phyloP scores from a whole-genome alignment of 2,113 vertebrate genomes.

The Syngnathus floridae region DNA sequence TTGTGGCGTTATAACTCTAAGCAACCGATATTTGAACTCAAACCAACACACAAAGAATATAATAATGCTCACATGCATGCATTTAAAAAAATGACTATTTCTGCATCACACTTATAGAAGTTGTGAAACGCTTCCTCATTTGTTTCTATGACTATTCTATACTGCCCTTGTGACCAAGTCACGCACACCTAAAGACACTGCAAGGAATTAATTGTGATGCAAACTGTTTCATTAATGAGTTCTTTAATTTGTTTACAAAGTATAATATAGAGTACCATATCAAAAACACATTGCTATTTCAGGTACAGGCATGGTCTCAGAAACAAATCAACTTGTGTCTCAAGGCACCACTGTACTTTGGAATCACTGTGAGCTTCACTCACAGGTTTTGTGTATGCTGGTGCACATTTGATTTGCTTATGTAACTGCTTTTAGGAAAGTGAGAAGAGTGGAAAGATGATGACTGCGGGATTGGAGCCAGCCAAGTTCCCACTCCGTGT shows the following conservation, averaged over 20 bases:
- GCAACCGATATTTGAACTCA: no score
- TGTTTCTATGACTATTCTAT: no score
- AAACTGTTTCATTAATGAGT: neutral
- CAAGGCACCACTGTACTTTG: neutral
- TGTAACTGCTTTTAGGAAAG: constrained; percentile 65
- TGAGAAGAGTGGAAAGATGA: constrained; percentile 59
- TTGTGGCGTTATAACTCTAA: no score
- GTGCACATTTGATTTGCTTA: constrained; percentile 1
- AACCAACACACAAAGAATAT: no score
- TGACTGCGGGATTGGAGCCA: constrained; percentile 36
- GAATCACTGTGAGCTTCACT: neutral
- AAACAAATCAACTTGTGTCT: neutral
- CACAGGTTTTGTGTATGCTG: neutral
- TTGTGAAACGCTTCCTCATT: no score
- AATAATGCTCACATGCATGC: no score
- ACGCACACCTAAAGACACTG: no score
- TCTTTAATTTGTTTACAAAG: no score
- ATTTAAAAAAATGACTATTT: no score
- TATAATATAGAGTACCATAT: no score
- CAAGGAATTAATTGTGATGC: neutral
- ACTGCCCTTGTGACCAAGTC: no score
- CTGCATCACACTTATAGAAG: no score
- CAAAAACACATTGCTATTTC: neutral
- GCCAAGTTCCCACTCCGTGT: constrained; percentile 70
- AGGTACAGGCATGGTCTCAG: neutral